These are phyloP conservation scores for Plectrocnemia conspersa DNA, from an alignment of 1,140 invertebrate species.

Conservation along the genomic window DNA sequence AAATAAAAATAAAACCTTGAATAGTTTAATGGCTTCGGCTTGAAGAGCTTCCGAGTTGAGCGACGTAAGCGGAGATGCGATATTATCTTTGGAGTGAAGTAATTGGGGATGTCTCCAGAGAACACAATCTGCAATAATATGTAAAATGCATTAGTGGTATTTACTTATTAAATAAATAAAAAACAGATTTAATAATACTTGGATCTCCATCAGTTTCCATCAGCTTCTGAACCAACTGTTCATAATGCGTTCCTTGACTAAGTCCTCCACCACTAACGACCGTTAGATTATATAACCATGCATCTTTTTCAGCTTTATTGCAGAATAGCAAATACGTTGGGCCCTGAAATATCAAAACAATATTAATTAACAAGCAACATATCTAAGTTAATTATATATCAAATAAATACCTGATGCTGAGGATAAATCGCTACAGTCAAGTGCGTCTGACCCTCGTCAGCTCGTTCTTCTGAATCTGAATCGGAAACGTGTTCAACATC, in stretches of 20 bases:
- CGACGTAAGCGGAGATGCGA: constrained; percentile 78
- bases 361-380: not conserved
- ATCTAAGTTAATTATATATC: not conserved
- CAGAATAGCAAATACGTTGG: constrained; percentile 89
- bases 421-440: constrained; percentile 91
- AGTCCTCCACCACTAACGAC: constrained; percentile 88
- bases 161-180: constrained; percentile 7
- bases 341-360: constrained; percentile 50
- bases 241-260: constrained; percentile 88
- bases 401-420: constrained; percentile 60
- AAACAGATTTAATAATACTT: constrained; percentile 53
- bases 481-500: constrained; percentile 90
- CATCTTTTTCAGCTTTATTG: constrained; percentile 84
- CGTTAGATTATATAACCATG: constrained; percentile 92
- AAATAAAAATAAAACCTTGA: constrained; percentile 68
- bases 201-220: constrained; percentile 94
- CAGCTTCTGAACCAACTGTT: constrained; percentile 88
- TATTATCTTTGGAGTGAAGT: constrained; percentile 86
- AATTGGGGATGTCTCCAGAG: constrained; percentile 90
- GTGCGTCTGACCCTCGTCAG: constrained; percentile 60
- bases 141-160: constrained; percentile 9
- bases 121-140: constrained; percentile 66
- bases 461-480: constrained; percentile 83
- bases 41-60: constrained; percentile 80
- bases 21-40: constrained; percentile 87